Base-by-base conservation (phyloP, 2,888 invertebrate genomes). In the Lasioglossum villosulum region DNA sequence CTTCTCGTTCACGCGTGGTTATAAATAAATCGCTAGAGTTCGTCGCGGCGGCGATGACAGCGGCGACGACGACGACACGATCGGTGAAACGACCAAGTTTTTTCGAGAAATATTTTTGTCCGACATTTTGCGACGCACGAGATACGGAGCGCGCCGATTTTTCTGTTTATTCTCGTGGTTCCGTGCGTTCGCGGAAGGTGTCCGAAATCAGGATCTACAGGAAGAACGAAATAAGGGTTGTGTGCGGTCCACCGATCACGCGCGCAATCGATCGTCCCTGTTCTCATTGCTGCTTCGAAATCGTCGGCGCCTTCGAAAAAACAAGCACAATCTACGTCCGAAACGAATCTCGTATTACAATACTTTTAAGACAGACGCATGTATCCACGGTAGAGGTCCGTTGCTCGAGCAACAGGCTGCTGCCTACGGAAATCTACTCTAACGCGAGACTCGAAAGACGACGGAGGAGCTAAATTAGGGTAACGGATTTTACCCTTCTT, bases 201-300 rank as follows among this genome's bases (percentile, higher is more conserved):
- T 63, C 10, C 12, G 63, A 63, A 76, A 76, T 56, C 42, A 37
- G 42, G 75, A 68, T 83, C 19, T 39, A 68, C 30, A 37, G 66
- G 70, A 27, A 52, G 42, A 42, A 68, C 45, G 52, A 82, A 68
- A 68, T 45, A 52, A 42, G 42, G 42, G 42, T 42, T 14, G 14
- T n/a, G 34, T 42, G 4, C 42, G 42, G 42, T 42, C 42, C 72
- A 73, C 72, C 72, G 76, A 73, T 76, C 83, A 72, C 75, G 75
- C 75, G 85, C 75, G 79, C 45, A 30, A 84, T 42, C 70, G 39
- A 70, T n/a, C 39, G 34, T 39, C n/a, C n/a, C 37, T 37, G 34
- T 70, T 39, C 10, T 39, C 75, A 42, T 23, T 56, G 37, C 34
- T 63, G 59, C 23, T 76, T 72, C 34, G 52, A 37, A 27, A 42